Percentiles rank a stretch among this genome's conserved stretches.
phyloP scores from a whole-genome alignment of 2,113 vertebrate species.

The Melanotaenia duboulayi region DNA sequence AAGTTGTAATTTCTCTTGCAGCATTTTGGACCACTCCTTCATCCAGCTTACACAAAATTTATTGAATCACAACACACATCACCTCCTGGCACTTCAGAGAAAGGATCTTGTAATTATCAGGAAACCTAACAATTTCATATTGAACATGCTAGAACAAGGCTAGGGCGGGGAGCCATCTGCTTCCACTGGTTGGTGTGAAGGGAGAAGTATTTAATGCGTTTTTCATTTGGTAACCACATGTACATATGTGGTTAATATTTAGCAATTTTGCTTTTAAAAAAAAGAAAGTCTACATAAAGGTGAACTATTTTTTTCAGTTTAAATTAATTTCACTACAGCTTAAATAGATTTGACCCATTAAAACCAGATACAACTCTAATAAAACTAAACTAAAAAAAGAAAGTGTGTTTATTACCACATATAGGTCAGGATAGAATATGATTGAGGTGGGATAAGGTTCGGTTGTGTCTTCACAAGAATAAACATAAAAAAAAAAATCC shows the following conservation, averaged over 20 bases:
- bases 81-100: not conserved
- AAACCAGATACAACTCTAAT: not conserved
- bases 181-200: not conserved
- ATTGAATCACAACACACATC: not conserved
- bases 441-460: not conserved
- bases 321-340: not conserved
- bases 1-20: not conserved
- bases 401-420: no score
- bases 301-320: not conserved
- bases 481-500: conserved; percentile 2
- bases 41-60: not conserved
- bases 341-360: not conserved
- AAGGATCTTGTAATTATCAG: not conserved
- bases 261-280: not conserved
- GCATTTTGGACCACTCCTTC: not conserved
- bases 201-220: not conserved
- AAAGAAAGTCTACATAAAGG: not conserved
- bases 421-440: not conserved
- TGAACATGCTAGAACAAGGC: not conserved
- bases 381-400: not conserved
- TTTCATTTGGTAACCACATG: not conserved
- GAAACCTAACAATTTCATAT: not conserved
- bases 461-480: not conserved
- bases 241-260: conserved; percentile 1
- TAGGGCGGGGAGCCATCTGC: conserved; percentile 6